A percentile compares a stretch with the other conserved stretches of the same genome.
These are phyloP conservation scores for Parnassius smintheus DNA, from an alignment of 2,888 invertebrate genomes.

Conservation along the genomic window DNA sequence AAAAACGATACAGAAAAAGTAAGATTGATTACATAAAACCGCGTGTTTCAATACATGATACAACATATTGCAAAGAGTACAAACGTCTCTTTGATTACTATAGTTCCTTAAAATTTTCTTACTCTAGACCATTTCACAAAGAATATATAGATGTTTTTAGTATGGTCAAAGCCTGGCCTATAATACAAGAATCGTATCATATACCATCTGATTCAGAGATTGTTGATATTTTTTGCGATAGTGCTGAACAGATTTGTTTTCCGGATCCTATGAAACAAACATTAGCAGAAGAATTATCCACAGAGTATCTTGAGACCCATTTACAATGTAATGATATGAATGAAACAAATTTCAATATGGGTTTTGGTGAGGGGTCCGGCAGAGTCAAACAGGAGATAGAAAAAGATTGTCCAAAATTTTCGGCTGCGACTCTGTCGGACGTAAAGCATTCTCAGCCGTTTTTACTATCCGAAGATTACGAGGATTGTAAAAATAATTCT, in stretches of 20 bases:
- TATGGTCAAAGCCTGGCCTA: constrained; percentile 57
- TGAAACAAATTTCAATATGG: constrained; percentile 74
- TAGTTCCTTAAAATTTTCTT: constrained; percentile 66
- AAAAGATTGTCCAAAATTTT: constrained; percentile 63
- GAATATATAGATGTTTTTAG: constrained; percentile 54
- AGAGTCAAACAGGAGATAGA: constrained; percentile 76
- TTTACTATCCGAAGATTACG: constrained; percentile 57
- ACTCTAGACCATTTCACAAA: constrained; percentile 60
- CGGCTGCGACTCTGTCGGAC: constrained; percentile 83
- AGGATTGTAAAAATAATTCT: constrained; percentile 36
- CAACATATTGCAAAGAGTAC: constrained; percentile 57
- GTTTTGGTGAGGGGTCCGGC: constrained; percentile 82
- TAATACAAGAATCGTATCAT: constrained; percentile 39
- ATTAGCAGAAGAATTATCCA: constrained; percentile 59
- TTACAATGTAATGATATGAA: constrained; percentile 41
- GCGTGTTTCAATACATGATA: constrained; percentile 41
- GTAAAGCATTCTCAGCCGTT: constrained; percentile 79
- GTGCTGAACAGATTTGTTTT: constrained; percentile 30
- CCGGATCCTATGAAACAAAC: constrained; percentile 51
- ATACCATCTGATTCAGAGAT: constrained; percentile 33
- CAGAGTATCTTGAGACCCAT: constrained; percentile 43
- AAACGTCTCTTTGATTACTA: constrained; percentile 57
- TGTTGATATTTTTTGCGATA: constrained; percentile 45
- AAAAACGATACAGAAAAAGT: constrained; percentile 61
- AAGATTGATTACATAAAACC: constrained; percentile 66